Evolutionary conservation across 2,888 invertebrate species (phyloP), one percentile per base, ranked within the genome.

Genomic region (Hirtodrosophila trivittata): DNA sequence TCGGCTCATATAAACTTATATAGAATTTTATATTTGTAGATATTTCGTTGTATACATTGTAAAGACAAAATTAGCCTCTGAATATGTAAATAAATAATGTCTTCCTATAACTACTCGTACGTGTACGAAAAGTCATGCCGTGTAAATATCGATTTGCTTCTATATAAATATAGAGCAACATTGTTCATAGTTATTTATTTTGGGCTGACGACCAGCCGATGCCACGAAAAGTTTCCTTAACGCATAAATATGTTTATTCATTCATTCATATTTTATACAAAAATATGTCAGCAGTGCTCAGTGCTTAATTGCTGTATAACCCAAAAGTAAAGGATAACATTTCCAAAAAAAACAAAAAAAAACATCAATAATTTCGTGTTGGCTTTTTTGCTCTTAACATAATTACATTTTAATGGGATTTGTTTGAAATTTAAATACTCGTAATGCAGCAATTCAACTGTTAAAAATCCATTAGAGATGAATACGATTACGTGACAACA

Each of bases 351-450:
- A 2, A 21, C 2, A 21, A 21, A 21, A 21, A 5, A 21, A 21
- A 21, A 5, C 18, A 21, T 3, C 18, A 21, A 21, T 21, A 21
- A 3, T 21, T 21, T 21, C 18, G 5, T 5, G 5, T 21, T 21
- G 18, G 18, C 3, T 21, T 38, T 26, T 28, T 16, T 8, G 32
- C 25, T n/a, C 50, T 16, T 18, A 13, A 9, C 8, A 39, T 67
- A 49, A 68, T 68, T 41, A 12, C 25, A 21, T 55, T 70, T 59
- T 33, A 64, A 65, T 64, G 18, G 10, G 18, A 43, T n/a, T 64
- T 58, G 9, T 37, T 35, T 33, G 37, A 25, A 14, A 51, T 33
- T 54, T 42, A 13, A 18, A 51, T 50, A 5, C 5, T 16, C n/a
- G 13, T n/a, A n/a, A 30, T n/a, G 9, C 1, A 21, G 13, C 9